Conservation (phyloP, 2,113 vertebrate genomes). For the Phycodurus eques region DNA sequence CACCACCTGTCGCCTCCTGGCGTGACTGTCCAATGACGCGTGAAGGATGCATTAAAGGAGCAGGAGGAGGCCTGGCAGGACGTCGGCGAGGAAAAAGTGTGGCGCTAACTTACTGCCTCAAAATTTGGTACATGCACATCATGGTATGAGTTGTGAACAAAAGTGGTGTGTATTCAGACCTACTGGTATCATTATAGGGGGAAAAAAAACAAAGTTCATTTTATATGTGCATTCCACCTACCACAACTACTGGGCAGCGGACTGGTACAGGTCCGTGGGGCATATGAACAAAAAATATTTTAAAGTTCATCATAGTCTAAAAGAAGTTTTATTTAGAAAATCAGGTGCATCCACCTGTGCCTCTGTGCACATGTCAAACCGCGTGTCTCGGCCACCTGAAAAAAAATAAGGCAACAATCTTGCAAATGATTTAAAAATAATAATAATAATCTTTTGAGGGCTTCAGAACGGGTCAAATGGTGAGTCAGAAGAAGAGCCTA, state of each 20-base stretch:
- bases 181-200: slow-evolving; percentile 22
- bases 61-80: slow-evolving; percentile 43
- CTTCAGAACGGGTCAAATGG: too few species aligned
- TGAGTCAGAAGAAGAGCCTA: not conserved
- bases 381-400: not conserved
- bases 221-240: slow-evolving; percentile 40
- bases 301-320: too few species aligned
- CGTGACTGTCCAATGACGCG: slow-evolving; percentile 24
- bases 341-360: too few species aligned
- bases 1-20: slow-evolving; percentile 36
- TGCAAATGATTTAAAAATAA: not conserved
- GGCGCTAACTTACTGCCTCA: slow-evolving; percentile 57
- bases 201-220: slow-evolving; percentile 14
- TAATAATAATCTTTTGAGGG: too few species aligned
- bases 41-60: slow-evolving; percentile 18
- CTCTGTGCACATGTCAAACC: not conserved
- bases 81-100: slow-evolving; percentile 29
- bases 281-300: not conserved
- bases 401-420: not conserved
- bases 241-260: not conserved
- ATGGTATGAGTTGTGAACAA: slow-evolving; percentile 45
- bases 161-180: slow-evolving; percentile 22
- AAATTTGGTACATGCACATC: slow-evolving; percentile 59
- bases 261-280: not conserved
- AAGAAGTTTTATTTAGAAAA: too few species aligned